Evolutionary conservation across 2,113 vertebrate genomes (phyloP).

Genomic region (Aegotheles bennettii): DNA sequence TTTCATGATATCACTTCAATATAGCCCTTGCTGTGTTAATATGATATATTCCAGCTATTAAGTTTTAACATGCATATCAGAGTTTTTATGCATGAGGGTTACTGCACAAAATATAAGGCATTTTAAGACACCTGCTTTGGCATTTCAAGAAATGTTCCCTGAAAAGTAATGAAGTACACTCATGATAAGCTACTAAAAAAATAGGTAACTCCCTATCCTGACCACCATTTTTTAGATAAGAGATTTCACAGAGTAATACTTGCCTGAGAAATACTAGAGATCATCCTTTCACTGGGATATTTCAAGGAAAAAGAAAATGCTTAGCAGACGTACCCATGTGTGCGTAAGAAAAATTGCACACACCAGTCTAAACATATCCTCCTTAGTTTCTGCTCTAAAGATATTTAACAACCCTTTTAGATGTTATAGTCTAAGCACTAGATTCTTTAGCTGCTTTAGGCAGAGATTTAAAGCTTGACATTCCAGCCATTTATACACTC

Average conservation of each 20-base stretch:
- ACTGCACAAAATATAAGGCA: slow-evolving; percentile 31
- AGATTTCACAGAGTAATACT: background rate
- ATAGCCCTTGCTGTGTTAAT: slow-evolving; percentile 42
- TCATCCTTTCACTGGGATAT: background rate
- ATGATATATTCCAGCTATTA: slow-evolving; percentile 63
- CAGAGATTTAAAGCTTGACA: background rate
- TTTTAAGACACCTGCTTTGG: slow-evolving; percentile 67
- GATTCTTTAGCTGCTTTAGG: background rate
- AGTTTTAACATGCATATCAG: slow-evolving; percentile 48
- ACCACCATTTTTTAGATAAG: background rate
- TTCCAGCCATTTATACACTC: background rate
- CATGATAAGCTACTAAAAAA: slow-evolving; percentile 27
- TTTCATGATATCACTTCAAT: slow-evolving; percentile 53
- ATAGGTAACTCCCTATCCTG: background rate
- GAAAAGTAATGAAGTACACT: slow-evolving; percentile 29
- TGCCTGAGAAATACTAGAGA: background rate
- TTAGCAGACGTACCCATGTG: background rate
- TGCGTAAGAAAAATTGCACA: background rate
- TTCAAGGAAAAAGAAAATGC: background rate
- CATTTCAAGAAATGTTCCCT: slow-evolving; percentile 65
- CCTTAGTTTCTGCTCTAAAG: background rate
- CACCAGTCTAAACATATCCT: background rate
- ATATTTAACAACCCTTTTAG: background rate
- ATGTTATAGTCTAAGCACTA: background rate
- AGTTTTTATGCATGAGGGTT: slow-evolving; percentile 42